phyloP scores from a whole-genome alignment of 2,113 vertebrate species.

The Cyprinodon variegatus region DNA sequence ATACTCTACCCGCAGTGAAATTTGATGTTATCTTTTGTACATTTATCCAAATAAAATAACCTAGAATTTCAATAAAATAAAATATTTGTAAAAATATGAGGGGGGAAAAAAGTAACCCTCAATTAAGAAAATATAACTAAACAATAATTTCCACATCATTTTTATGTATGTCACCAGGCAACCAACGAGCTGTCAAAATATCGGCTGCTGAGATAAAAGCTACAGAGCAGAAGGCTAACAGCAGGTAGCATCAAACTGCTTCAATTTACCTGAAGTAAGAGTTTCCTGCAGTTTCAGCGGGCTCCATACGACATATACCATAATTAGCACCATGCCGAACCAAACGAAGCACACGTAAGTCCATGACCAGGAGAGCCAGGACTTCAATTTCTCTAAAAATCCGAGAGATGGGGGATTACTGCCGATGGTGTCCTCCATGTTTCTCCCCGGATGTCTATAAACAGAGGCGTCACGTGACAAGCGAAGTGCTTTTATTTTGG shows the following conservation, averaged over 20 bases:
- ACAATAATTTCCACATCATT: accelerated
- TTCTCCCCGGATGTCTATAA: conserved; percentile 81
- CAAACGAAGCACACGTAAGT: conserved; percentile 86
- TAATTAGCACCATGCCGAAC: conserved; percentile 85
- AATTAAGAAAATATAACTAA: neutral
- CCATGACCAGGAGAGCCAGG: conserved; percentile 85
- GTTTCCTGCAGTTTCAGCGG: conserved; percentile 91
- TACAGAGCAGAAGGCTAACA: conserved; percentile 62
- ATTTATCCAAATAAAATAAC: neutral
- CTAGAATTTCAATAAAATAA: neutral
- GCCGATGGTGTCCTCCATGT: conserved; percentile 81
- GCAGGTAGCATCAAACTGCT: conserved; percentile 61
- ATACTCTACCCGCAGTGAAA: neutral
- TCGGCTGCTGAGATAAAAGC: conserved; percentile 33
- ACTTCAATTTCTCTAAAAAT: conserved; percentile 81
- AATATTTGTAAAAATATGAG: neutral
- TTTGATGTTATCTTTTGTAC: neutral
- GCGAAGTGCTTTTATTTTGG: conserved; percentile 23
- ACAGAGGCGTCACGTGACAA: conserved; percentile 84
- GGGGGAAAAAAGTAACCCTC: accelerated
- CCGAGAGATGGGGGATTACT: conserved; percentile 80
- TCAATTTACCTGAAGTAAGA: conserved; percentile 86
- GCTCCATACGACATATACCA: conserved; percentile 89
- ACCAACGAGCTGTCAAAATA: conserved; percentile 50
- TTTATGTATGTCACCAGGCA: neutral